Conservation (phyloP, 2,113 vertebrate genomes). For the Melanotaenia duboulayi region DNA sequence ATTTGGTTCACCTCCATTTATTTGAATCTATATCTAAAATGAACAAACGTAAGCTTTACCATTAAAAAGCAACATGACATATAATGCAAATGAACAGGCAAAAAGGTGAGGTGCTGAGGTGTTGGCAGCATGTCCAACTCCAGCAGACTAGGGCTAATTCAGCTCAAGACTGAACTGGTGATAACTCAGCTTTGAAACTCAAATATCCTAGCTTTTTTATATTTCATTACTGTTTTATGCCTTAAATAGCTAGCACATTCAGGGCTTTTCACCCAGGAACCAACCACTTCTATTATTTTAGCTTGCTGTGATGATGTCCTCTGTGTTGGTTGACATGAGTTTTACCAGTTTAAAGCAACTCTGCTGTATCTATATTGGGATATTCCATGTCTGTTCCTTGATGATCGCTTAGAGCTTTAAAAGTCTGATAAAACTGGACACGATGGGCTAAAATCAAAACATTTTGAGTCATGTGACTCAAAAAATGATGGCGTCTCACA, state of each 20-base stretch:
- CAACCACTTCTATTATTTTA: not conserved
- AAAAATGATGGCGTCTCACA: no score
- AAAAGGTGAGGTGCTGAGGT: not conserved
- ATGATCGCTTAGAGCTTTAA: not conserved
- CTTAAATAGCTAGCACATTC: no score
- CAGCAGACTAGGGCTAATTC: not conserved
- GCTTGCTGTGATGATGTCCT: not conserved
- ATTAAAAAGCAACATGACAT: no score
- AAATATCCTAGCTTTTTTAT: not conserved
- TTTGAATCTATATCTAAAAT: not conserved
- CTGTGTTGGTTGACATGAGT: not conserved
- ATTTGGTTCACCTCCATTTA: not conserved
- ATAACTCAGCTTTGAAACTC: constrained; percentile 1
- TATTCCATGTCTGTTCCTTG: not conserved
- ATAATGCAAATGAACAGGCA: no score
- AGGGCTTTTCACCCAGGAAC: not conserved
- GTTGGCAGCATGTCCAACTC: not conserved
- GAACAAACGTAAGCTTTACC: not conserved
- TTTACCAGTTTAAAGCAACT: not conserved
- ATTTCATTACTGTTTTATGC: not conserved
- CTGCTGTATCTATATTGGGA: constrained; percentile 2
- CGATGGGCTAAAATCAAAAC: not conserved
- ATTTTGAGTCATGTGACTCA: not conserved
- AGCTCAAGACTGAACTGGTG: not conserved
- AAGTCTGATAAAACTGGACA: not conserved